Evolutionary conservation across 2,888 invertebrate genomes (phyloP), one percentile per base, ranked within the genome.

Genomic region (Trachelus iudaicus): DNA sequence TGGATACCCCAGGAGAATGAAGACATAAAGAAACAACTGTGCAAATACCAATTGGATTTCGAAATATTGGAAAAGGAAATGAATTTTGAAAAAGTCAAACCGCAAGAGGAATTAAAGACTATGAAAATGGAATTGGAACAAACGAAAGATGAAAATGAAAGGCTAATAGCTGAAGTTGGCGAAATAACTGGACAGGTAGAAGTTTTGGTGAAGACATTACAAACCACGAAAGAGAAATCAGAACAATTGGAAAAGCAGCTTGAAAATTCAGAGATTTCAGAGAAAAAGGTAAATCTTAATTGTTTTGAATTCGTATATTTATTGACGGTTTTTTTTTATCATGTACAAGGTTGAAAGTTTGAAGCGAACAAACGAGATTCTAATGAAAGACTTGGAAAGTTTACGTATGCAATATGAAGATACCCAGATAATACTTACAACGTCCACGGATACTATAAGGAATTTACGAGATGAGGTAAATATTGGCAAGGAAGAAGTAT

Each of bases 21-120:
- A 34, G 84, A 86, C 77, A 83, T 87, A 75, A 87, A 85, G 76
- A 84, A 76, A 6, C 86, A 89, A 75, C 78, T 90, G 33, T 75
- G 84, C 69, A 83, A 85, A 69, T 86, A 84, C 69, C 82, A 86
- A 84, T 78, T 85, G 30, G 86, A 88, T 78, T 81, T 89, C 73
- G 86, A 88, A 37, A 81, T 87, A n/a, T 85, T 88, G 35, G 85
- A 86, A 69, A 83, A 86, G 33, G 87, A 88, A 81, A 80, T 89
- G 73, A 83, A 83, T 76, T 82, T 81, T 77, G 84, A 85, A 40
- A 81, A 79, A 68, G 79, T 81, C 33, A 79, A 78, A 56, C 23
- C 56, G 33, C 71, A 71, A 23, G 71, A 71, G 13, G 71, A 71
- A 71, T 31, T 79, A 11, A 73, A 79, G 23, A 77, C 80, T 76